These are phyloP conservation scores for Melanostoma mellinum DNA, from an alignment of 2,888 invertebrate genomes.

Conservation along the genomic window DNA sequence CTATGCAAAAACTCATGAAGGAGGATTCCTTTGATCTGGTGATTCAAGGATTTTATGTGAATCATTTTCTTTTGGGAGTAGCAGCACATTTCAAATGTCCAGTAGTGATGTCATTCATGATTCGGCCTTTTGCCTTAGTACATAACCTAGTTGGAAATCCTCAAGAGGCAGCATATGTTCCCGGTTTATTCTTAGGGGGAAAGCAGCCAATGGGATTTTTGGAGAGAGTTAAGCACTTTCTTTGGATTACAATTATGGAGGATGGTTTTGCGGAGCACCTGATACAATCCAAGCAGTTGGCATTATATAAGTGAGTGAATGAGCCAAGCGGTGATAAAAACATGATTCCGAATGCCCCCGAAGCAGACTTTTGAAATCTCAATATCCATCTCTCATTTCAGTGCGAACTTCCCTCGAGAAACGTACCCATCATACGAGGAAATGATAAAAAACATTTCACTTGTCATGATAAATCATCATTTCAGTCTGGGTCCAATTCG, in stretches of 20 bases:
- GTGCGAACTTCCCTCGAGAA: slow-evolving; percentile 74
- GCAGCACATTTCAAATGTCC: slow-evolving; percentile 77
- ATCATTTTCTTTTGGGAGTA: slow-evolving; percentile 65
- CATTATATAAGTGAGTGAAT: slow-evolving; percentile 11
- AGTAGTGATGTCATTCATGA: slow-evolving; percentile 76
- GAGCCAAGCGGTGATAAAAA: no score
- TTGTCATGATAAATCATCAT: slow-evolving; percentile 75
- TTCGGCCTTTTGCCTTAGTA: slow-evolving; percentile 73
- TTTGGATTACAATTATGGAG: neutral
- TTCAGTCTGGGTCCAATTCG: slow-evolving; percentile 75
- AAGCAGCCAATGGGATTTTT: slow-evolving; percentile 1
- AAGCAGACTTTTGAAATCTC: no score
- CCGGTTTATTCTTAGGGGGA: slow-evolving; percentile 68
- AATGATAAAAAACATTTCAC: slow-evolving; percentile 75
- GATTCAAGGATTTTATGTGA: slow-evolving; percentile 65
- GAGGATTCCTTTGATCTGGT: slow-evolving; percentile 70
- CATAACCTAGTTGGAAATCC: slow-evolving; percentile 76
- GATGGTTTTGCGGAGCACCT: neutral
- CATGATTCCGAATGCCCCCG: no score
- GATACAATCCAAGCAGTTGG: neutral
- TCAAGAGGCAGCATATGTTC: slow-evolving; percentile 75
- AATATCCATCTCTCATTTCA: slow-evolving; percentile 21
- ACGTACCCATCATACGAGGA: slow-evolving; percentile 75
- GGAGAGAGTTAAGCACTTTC: neutral
- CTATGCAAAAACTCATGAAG: slow-evolving; percentile 54